Conservation (phyloP, 2,113 vertebrate genomes). For the Emydocephalus ijimae region DNA sequence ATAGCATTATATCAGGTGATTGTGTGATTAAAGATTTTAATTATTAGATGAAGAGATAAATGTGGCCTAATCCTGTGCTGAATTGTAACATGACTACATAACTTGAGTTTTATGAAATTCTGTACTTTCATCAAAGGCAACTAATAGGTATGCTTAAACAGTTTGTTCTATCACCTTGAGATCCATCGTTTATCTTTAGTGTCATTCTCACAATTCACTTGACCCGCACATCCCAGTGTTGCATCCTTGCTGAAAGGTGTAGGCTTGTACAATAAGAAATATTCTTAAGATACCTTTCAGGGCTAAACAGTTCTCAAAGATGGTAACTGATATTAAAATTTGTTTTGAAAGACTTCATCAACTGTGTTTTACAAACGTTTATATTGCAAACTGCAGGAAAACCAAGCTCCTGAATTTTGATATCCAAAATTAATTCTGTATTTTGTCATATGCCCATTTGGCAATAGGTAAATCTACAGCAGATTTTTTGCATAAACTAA, state of each 20-base stretch:
- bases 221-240: not conserved
- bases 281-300: not conserved
- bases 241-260: not conserved
- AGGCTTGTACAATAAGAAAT: not conserved
- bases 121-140: not conserved
- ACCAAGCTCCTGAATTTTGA: not conserved
- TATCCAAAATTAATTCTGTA: not conserved
- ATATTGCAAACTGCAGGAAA: conserved; percentile 8
- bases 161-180: not conserved
- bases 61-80: not conserved
- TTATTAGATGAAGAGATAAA: not conserved
- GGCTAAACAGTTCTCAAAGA: not conserved
- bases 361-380: not conserved
- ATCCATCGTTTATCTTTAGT: not conserved
- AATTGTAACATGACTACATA: not conserved
- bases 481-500: conserved; percentile 5
- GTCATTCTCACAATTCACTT: not conserved
- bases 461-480: conserved; percentile 2
- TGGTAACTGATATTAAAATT: not conserved
- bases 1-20: not conserved
- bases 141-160: not conserved
- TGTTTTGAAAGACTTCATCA: not conserved
- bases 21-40: not conserved
- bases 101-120: not conserved
- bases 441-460: conserved; percentile 12